These are phyloP conservation scores for Equus quagga DNA, from an alignment of 2,113 vertebrate genomes.

Conservation along the genomic window DNA sequence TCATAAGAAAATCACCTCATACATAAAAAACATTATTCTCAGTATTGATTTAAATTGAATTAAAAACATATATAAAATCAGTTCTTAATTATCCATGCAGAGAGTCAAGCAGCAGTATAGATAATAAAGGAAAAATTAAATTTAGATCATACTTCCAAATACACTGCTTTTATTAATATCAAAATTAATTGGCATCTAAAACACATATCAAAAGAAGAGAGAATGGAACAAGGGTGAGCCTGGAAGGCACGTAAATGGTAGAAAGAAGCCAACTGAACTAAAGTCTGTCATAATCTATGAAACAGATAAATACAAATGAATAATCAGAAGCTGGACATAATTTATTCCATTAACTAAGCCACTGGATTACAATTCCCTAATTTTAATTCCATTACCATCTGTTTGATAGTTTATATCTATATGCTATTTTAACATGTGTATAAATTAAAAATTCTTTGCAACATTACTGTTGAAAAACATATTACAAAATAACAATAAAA, in stretches of 20 bases:
- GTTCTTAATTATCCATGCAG: slow-evolving; percentile 7
- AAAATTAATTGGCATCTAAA: slow-evolving; percentile 20
- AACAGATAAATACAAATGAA: not conserved
- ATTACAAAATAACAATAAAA: slow-evolving; percentile 15
- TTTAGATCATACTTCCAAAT: not conserved
- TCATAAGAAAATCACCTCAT: not conserved
- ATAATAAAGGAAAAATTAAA: slow-evolving; percentile 26
- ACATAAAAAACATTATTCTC: not conserved
- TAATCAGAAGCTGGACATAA: not conserved
- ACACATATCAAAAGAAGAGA: not conserved
- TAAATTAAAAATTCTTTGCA: not conserved
- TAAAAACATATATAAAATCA: slow-evolving; percentile 24
- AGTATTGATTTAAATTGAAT: not conserved
- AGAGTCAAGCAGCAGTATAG: not conserved
- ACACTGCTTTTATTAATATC: not conserved
- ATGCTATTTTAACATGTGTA: slow-evolving; percentile 44
- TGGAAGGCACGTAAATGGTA: not conserved
- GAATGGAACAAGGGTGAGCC: not conserved
- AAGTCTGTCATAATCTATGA: not conserved
- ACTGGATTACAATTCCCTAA: not conserved
- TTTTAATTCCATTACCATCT: slow-evolving; percentile 2
- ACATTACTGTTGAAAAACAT: not conserved
- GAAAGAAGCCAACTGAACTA: not conserved
- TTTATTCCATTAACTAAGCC: slow-evolving; percentile 19
- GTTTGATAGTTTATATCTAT: slow-evolving; percentile 3